Conservation (phyloP, 2,888 invertebrate species). For the Rhagonycha fulva region DNA sequence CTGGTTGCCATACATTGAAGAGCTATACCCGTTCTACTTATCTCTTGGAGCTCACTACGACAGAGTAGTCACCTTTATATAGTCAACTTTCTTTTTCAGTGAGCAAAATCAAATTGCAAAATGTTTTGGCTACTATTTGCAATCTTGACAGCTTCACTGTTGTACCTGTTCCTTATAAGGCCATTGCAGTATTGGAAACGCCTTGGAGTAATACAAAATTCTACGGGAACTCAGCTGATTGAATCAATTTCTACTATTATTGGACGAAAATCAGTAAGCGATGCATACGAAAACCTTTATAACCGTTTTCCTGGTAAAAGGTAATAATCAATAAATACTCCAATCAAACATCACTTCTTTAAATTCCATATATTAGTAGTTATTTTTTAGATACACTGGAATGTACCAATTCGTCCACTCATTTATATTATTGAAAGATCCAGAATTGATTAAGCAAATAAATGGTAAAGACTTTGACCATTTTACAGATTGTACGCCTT, state of each 20-base stretch:
- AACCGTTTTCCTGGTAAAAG: background rate
- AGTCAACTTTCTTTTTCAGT: no score
- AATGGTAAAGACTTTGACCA: constrained; percentile 16
- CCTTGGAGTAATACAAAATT: background rate
- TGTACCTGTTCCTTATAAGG: background rate
- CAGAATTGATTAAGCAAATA: constrained; percentile 15
- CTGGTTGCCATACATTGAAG: no score
- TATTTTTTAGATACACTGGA: constrained; percentile 7
- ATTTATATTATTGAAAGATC: constrained; percentile 5
- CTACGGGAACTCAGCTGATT: background rate
- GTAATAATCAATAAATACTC: background rate
- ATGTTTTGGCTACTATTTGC: background rate
- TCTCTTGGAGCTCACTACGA: no score
- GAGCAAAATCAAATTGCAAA: background rate
- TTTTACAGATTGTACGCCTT: constrained; percentile 2
- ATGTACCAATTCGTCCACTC: constrained; percentile 1
- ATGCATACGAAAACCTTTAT: background rate
- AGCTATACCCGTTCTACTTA: no score
- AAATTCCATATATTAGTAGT: background rate
- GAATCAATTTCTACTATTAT: background rate
- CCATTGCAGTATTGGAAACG: constrained; percentile 4
- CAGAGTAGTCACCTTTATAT: no score
- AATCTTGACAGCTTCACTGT: background rate
- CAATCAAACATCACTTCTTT: background rate
- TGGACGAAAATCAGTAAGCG: background rate